Conservation (phyloP, 2,888 invertebrate genomes). For the Drosophila neonasuta region DNA sequence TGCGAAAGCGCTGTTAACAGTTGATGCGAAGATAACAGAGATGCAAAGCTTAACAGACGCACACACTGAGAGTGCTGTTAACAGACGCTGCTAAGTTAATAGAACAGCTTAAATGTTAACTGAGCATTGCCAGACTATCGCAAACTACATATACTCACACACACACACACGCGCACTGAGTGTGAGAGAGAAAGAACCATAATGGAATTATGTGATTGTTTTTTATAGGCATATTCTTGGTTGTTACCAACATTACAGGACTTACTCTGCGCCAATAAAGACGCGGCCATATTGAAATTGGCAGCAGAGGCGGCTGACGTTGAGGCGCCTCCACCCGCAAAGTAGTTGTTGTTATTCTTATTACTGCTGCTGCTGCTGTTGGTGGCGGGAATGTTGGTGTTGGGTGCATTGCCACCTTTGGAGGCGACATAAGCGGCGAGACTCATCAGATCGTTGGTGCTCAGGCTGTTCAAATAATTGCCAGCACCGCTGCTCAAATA, state of each 20-base stretch:
- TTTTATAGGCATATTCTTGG: conserved; percentile 53
- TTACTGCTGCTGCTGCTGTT: conserved; percentile 18
- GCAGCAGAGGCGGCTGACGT: conserved; percentile 75
- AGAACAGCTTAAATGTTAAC: not conserved
- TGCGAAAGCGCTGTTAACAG: not conserved
- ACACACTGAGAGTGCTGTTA: not conserved
- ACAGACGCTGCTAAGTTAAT: conserved; percentile 3
- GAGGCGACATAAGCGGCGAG: conserved; percentile 79
- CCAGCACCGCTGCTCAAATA: conserved; percentile 62
- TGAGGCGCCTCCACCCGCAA: conserved; percentile 74
- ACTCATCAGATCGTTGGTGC: conserved; percentile 78
- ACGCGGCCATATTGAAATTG: conserved; percentile 85
- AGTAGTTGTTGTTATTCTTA: conserved; percentile 29
- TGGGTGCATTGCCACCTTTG: conserved; percentile 54
- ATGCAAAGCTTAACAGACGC: not conserved
- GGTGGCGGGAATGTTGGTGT: conserved; percentile 24
- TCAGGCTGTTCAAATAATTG: conserved; percentile 70
- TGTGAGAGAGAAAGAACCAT: not conserved
- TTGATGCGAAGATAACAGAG: not conserved
- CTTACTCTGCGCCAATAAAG: conserved; percentile 93
- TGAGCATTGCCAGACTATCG: conserved; percentile 9
- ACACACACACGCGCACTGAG: not conserved
- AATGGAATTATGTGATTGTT: conserved; percentile 4
- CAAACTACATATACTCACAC: not conserved
- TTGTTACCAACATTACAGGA: conserved; percentile 83